Conservation (phyloP, 2,888 invertebrate genomes). For the Allophyes oxyacanthae region DNA sequence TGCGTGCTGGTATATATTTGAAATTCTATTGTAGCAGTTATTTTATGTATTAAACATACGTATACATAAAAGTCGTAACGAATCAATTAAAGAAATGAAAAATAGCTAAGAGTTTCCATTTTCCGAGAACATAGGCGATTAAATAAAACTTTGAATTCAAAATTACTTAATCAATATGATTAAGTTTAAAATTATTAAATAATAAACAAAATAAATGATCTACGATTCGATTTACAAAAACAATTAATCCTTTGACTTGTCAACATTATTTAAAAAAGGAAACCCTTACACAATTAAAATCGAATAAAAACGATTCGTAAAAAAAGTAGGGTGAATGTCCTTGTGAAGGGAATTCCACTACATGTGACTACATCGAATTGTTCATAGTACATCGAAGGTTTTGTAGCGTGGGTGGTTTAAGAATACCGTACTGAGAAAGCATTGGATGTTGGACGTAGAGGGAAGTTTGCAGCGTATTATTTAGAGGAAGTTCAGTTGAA, state of each 20-base stretch:
- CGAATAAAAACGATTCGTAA: conserved; percentile 75
- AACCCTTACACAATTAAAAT: conserved; percentile 80
- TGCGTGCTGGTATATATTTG: too few relatives aligned
- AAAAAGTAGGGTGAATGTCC: conserved; percentile 83
- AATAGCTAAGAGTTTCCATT: background rate
- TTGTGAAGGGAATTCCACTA: conserved; percentile 66
- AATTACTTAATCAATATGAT: conserved; percentile 1
- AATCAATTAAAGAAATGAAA: conserved; percentile 26
- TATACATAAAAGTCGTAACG: conserved; percentile 13
- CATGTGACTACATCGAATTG: conserved; percentile 43
- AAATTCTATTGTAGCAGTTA: conserved; percentile 18
- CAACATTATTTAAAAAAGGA: conserved; percentile 76
- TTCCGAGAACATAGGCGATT: background rate
- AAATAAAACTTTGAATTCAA: too few relatives aligned
- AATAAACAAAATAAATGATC: conserved; percentile 17
- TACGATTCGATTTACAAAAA: conserved; percentile 58
- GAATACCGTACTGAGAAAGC: conserved; percentile 15
- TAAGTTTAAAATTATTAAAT: conserved; percentile 1
- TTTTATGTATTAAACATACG: conserved; percentile 3
- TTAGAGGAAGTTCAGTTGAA: conserved; percentile 65
- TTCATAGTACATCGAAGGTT: conserved; percentile 61
- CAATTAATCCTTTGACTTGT: conserved; percentile 82
- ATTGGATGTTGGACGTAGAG: conserved; percentile 21
- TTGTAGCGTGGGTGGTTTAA: conserved; percentile 5
- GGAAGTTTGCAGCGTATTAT: conserved; percentile 22